These are phyloP conservation scores for Diplazon laetatorius DNA, from an alignment of 2,888 invertebrate genomes.

Conservation along the genomic window DNA sequence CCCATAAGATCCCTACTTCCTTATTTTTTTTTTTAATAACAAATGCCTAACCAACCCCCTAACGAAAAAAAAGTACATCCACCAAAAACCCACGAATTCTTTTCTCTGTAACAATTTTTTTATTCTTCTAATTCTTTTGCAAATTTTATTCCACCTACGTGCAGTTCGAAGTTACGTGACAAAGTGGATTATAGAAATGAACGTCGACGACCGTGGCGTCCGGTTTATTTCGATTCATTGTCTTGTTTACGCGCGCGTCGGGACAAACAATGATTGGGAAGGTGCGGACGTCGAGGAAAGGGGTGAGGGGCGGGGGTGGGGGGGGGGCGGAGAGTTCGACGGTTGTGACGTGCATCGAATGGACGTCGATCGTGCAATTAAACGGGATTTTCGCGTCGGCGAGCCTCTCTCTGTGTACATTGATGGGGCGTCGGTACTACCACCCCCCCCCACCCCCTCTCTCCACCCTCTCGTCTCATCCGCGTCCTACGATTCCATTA, in stretches of 20 bases:
- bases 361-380: slow-evolving; percentile 67
- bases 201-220: slow-evolving; percentile 53
- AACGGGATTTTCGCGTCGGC: slow-evolving; percentile 64
- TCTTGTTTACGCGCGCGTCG: slow-evolving; percentile 68
- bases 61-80: no score
- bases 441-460: slow-evolving; percentile 42
- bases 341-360: slow-evolving; percentile 58
- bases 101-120: no score
- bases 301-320: neutral
- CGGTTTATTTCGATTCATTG: slow-evolving; percentile 68
- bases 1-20: no score
- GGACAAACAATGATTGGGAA: slow-evolving; percentile 64
- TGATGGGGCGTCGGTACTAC: slow-evolving; percentile 2
- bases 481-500: slow-evolving; percentile 9
- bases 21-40: no score
- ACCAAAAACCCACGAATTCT: no score
- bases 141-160: slow-evolving; percentile 3
- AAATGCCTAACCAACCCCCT: no score
- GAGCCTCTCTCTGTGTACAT: slow-evolving; percentile 36
- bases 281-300: no score
- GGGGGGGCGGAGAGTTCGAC: slow-evolving; percentile 23
- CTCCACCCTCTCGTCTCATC: slow-evolving; percentile 29
- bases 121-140: slow-evolving; percentile 21
- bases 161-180: slow-evolving; percentile 11
- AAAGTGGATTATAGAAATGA: slow-evolving; percentile 47